These are phyloP conservation scores for Sylvicola cinctus DNA, from an alignment of 2,888 invertebrate species.

Conservation along the genomic window DNA sequence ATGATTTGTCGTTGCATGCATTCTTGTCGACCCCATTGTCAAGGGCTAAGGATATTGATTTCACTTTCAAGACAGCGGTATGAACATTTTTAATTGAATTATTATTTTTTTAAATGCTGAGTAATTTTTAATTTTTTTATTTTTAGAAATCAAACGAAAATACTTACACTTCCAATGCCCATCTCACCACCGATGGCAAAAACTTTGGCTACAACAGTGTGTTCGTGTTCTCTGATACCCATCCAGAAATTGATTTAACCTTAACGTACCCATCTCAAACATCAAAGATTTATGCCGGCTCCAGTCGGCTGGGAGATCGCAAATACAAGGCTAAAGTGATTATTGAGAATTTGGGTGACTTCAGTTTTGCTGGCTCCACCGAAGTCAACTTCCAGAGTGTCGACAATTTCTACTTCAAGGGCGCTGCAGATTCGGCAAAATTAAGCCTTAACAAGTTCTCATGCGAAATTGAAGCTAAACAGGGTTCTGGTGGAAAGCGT, in stretches of 20 bases:
- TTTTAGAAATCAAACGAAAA: constrained; percentile 18
- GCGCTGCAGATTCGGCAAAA: constrained; percentile 38
- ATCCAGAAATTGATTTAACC: constrained; percentile 34
- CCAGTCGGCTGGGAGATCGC: constrained; percentile 27
- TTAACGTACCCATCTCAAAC: constrained; percentile 28
- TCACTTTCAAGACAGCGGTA: constrained; percentile 22
- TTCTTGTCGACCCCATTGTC: constrained; percentile 28
- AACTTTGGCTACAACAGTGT: constrained; percentile 33
- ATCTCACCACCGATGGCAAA: constrained; percentile 33
- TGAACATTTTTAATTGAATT: constrained; percentile 1
- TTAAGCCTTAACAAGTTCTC: constrained; percentile 41
- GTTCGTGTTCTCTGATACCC: constrained; percentile 30
- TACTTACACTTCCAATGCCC: constrained; percentile 20
- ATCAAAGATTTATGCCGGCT: constrained; percentile 16
- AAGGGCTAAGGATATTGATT: constrained; percentile 27
- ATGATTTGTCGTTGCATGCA: constrained; percentile 25
- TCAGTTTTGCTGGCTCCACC: constrained; percentile 30
- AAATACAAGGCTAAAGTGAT: constrained; percentile 36
- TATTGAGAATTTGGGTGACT: constrained; percentile 30
- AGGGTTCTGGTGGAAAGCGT: constrained; percentile 35
- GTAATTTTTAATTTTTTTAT: no score
- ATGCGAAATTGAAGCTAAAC: constrained; percentile 39
- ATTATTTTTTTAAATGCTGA: constrained; percentile 14
- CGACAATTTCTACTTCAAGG: constrained; percentile 41
- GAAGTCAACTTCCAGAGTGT: constrained; percentile 35